Percentiles rank a stretch among this genome's conserved stretches.
These are phyloP conservation scores for Acanthiza pusilla DNA, from an alignment of 2,797 vertebrate species.

Conservation along the genomic window DNA sequence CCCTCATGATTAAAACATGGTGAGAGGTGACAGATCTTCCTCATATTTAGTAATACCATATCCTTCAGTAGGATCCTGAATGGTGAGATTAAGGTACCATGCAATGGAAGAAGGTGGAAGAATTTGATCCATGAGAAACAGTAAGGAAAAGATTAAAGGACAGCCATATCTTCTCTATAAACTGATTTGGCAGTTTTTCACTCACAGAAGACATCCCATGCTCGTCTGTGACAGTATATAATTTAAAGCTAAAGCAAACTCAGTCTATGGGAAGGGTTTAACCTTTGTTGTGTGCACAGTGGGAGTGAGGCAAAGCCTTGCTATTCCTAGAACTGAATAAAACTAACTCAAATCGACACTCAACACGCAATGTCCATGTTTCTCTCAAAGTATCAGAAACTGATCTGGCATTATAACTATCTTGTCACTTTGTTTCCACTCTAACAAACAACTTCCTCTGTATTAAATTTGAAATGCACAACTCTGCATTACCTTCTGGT, in stretches of 20 bases:
- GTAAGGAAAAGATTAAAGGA: background rate
- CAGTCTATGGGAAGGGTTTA: background rate
- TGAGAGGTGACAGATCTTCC: background rate
- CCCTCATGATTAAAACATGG: accelerated
- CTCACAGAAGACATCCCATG: background rate
- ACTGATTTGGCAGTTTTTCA: background rate
- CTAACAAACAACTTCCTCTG: slow-evolving; percentile 31
- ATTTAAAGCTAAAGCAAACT: slow-evolving; percentile 38
- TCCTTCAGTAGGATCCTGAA: background rate
- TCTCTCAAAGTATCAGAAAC: slow-evolving; percentile 17
- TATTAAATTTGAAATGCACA: slow-evolving; percentile 10
- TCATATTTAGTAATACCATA: background rate
- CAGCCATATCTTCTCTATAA: background rate
- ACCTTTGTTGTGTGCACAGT: background rate
- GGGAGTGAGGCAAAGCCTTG: background rate
- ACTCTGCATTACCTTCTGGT: slow-evolving; percentile 4
- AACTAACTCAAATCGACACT: slow-evolving; percentile 1
- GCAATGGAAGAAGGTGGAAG: background rate
- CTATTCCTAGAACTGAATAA: slow-evolving; percentile 23
- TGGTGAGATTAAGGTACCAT: background rate
- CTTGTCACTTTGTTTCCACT: slow-evolving; percentile 36
- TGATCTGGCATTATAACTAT: background rate
- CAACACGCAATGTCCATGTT: background rate
- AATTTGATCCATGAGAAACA: background rate
- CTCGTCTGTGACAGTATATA: background rate